Base-by-base conservation (phyloP, 2,113 vertebrate genomes). In the Microtus richardsoni region DNA sequence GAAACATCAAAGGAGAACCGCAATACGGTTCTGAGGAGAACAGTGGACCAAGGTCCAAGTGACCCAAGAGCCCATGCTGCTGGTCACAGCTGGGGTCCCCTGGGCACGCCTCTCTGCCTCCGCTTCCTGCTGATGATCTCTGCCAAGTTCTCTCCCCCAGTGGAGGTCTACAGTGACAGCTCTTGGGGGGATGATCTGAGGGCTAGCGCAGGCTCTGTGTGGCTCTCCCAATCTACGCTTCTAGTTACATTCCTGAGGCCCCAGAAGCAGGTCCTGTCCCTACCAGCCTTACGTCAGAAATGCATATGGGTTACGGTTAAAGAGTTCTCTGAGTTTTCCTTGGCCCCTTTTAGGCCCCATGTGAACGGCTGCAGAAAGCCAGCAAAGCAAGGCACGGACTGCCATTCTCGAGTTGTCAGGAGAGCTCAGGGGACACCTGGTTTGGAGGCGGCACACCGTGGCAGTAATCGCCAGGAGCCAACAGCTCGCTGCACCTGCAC, bases 391-490 rank as follows among this genome's bases (percentile, higher is more conserved):
- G 74, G 83, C 7, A 7, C 33, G 9, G 62, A 78, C 8, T 47
- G 33, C n/a, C 49, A 28, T 52, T 49, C n/a, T 44, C 1, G 8
- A 39, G 26, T 62, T 6, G 19, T 24, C 60, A 49, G 82, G 73
- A 78, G 60, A 62, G 1, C 14, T 24, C 71, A 24, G 19, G 1
- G 3, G 44, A 54, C 49, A 49, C 36, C 64, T 17, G 62, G 82
- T 14, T 58, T 21, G 11, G 64, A 11, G 58, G 39, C 21, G 47
- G 58, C 64, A 3, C 0, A 2, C 16, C 0, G 1, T 16, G 14
- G 85, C 36, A 0, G 2, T 3, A 26, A 26, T 4, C 17, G 21
- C 17, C 14, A 1, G 0, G 6, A 44, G 33, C 3, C 24, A 21
- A 1, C 52, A 6, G 88, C 30, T 30, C 19, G 5, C 0, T 47